Conservation (phyloP, 2,888 invertebrate genomes). For the Cyaniris semiargus region DNA sequence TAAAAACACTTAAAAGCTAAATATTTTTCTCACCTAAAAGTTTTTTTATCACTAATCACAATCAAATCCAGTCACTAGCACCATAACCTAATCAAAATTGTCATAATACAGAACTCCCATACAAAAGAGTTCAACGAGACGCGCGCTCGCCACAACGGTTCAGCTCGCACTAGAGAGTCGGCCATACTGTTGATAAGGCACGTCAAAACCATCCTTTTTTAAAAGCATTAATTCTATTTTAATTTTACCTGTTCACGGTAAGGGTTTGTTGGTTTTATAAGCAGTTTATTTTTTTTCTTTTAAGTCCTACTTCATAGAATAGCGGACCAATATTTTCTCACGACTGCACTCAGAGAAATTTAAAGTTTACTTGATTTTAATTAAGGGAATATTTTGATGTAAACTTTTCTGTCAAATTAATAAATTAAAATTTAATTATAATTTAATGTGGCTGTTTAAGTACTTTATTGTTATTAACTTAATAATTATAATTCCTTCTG, state of each 20-base stretch:
- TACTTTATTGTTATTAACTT: too few relatives aligned
- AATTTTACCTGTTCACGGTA: slow-evolving; percentile 13
- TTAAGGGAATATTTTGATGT: too few relatives aligned
- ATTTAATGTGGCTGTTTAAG: too few relatives aligned
- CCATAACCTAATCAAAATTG: background rate
- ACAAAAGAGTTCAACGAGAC: slow-evolving; percentile 59
- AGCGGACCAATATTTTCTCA: too few relatives aligned
- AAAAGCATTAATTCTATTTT: slow-evolving; percentile 12
- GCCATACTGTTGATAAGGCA: slow-evolving; percentile 69
- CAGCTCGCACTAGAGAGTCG: slow-evolving; percentile 39
- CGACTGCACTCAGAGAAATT: too few relatives aligned
- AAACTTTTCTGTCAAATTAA: background rate
- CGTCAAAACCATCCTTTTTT: slow-evolving; percentile 43
- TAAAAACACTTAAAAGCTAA: too few relatives aligned
- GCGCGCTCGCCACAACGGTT: slow-evolving; percentile 54
- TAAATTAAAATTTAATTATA: background rate
- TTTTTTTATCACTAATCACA: slow-evolving; percentile 2
- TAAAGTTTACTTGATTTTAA: too few relatives aligned
- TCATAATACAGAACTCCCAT: slow-evolving; percentile 34
- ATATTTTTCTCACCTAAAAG: slow-evolving; percentile 21
- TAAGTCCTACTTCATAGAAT: background rate
- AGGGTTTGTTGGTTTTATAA: background rate
- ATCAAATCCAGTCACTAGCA: slow-evolving; percentile 29
- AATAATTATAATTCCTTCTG: background rate
- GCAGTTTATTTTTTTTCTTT: background rate